These are phyloP conservation scores for Thalpophila matura DNA, from an alignment of 2,888 invertebrate species.

Conservation along the genomic window DNA sequence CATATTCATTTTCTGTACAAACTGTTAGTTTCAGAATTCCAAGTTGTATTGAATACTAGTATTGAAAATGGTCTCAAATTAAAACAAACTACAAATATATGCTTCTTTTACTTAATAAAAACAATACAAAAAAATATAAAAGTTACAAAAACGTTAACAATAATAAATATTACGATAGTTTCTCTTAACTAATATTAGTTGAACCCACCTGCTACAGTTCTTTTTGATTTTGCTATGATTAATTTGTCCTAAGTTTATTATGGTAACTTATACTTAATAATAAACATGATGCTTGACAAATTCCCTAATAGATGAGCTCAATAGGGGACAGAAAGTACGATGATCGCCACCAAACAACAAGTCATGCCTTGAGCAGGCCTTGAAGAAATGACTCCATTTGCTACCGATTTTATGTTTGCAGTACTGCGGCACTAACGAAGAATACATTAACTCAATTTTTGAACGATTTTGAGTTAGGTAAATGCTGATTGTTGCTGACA, in stretches of 20 bases:
- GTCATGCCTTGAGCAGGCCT: too few relatives aligned
- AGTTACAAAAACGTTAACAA: constrained; percentile 41
- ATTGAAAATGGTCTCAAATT: constrained; percentile 39
- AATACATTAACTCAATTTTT: too few relatives aligned
- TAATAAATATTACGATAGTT: constrained; percentile 53
- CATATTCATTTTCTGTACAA: background rate
- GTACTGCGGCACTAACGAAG: too few relatives aligned
- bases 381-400: too few relatives aligned
- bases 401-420: too few relatives aligned
- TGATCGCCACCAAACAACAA: too few relatives aligned
- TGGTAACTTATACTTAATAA: constrained; percentile 3
- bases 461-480: too few relatives aligned
- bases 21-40: constrained; percentile 15
- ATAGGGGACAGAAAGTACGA: too few relatives aligned
- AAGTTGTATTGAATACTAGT: constrained; percentile 21
- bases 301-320: background rate
- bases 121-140: constrained; percentile 46
- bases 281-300: background rate
- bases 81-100: constrained; percentile 52
- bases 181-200: constrained; percentile 19
- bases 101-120: constrained; percentile 64
- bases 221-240: constrained; percentile 32
- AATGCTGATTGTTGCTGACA: too few relatives aligned
- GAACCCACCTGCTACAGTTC: constrained; percentile 8
- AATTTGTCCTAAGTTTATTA: background rate